Evolutionary conservation across 2,888 invertebrate genomes (phyloP).

Genomic region (Lypha dubia): DNA sequence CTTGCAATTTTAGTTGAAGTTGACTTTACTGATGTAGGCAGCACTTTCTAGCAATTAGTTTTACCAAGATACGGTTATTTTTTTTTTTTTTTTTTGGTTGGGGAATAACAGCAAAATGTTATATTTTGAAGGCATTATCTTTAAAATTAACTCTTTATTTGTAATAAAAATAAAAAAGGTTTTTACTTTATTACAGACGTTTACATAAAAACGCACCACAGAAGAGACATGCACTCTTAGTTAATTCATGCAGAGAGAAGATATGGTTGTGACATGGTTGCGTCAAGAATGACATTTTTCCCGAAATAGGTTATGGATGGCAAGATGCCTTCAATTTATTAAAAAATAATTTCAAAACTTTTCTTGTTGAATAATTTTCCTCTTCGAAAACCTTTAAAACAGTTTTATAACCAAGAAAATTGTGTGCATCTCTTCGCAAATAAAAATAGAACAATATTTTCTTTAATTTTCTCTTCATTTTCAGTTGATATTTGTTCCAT

Average conservation of each 20-base stretch:
- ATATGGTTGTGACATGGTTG: too few species aligned
- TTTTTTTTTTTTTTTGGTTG: not conserved
- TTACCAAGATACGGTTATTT: not conserved
- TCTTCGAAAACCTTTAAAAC: too few species aligned
- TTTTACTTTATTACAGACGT: too few species aligned
- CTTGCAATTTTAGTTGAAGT: not conserved
- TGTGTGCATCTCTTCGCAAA: not conserved
- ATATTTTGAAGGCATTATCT: not conserved
- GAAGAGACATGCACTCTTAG: too few species aligned
- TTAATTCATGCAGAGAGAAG: too few species aligned
- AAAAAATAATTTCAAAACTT: too few species aligned
- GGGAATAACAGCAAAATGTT: not conserved
- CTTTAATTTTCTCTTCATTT: not conserved
- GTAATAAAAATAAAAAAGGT: not conserved
- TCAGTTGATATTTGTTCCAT: not conserved
- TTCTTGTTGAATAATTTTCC: too few species aligned
- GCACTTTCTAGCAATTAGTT: slow-evolving; percentile 37
- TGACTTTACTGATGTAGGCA: not conserved
- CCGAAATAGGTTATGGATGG: too few species aligned
- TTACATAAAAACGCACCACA: too few species aligned
- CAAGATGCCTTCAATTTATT: too few species aligned
- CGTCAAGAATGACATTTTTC: too few species aligned
- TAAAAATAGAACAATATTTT: not conserved
- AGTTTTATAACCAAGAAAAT: too few species aligned
- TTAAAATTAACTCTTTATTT: not conserved